Evolutionary conservation across 2,797 vertebrate species (phyloP).

Genomic region (Tinamus major): DNA sequence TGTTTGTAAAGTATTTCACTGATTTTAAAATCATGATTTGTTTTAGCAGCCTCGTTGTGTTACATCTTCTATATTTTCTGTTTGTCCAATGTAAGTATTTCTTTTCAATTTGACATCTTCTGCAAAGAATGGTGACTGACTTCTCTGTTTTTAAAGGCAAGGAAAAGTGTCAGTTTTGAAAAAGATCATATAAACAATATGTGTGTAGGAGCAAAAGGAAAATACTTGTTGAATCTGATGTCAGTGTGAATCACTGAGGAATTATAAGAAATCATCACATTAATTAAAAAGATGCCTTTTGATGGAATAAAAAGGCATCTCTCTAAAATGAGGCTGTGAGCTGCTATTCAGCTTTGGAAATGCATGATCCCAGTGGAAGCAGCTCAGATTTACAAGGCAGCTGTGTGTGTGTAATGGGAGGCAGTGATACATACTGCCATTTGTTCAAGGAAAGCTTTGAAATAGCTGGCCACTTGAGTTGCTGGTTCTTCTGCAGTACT

Average conservation of each 20-base stretch:
- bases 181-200: background rate
- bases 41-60: background rate
- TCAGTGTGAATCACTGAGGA: background rate
- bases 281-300: background rate
- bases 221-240: background rate
- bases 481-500: background rate
- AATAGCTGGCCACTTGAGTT: background rate
- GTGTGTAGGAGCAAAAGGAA: background rate
- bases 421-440: background rate
- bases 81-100: background rate
- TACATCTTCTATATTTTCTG: background rate
- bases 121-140: background rate
- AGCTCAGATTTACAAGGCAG: background rate
- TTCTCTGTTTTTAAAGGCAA: background rate
- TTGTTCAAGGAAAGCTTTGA: background rate
- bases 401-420: background rate
- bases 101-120: background rate
- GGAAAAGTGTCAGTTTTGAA: background rate
- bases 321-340: background rate
- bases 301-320: background rate
- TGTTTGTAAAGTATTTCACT: background rate
- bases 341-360: conserved; percentile 17
- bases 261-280: background rate
- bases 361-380: background rate
- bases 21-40: background rate